Evolutionary conservation across 2,113 vertebrate genomes (phyloP).

Genomic region (Mungos mungo): DNA sequence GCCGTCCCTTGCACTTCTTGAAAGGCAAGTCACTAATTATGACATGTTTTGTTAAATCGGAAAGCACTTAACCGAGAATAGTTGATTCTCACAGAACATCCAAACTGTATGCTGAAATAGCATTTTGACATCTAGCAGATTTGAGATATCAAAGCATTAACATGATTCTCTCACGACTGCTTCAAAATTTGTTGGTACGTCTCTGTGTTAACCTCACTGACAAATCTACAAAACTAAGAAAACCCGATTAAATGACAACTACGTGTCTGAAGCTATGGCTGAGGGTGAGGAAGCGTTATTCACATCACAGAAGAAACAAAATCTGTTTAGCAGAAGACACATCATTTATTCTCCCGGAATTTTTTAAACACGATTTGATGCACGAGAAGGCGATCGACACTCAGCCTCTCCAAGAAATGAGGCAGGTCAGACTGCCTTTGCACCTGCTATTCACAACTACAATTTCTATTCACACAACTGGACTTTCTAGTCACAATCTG

Average conservation of each 20-base stretch:
- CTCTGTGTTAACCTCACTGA: not conserved
- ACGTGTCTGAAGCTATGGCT: not conserved
- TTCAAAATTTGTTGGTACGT: not conserved
- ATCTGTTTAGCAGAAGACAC: not conserved
- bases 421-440: not conserved
- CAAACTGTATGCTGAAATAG: not conserved
- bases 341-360: not conserved
- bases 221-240: not conserved
- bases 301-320: too few species aligned
- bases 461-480: not conserved
- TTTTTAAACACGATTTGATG: not conserved
- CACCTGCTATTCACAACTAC: not conserved
- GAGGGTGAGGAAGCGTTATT: not conserved
- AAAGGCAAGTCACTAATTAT: not conserved
- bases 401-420: not conserved
- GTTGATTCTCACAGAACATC: not conserved
- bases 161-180: not conserved
- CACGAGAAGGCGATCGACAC: accelerated
- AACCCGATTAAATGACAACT: not conserved
- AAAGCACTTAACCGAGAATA: not conserved
- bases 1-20: not conserved
- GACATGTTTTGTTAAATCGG: not conserved
- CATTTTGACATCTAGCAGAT: not conserved
- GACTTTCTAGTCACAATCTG: not conserved
- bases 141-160: not conserved